Evolutionary conservation across 2,797 vertebrate genomes (phyloP).

Genomic region (Argya squamiceps): DNA sequence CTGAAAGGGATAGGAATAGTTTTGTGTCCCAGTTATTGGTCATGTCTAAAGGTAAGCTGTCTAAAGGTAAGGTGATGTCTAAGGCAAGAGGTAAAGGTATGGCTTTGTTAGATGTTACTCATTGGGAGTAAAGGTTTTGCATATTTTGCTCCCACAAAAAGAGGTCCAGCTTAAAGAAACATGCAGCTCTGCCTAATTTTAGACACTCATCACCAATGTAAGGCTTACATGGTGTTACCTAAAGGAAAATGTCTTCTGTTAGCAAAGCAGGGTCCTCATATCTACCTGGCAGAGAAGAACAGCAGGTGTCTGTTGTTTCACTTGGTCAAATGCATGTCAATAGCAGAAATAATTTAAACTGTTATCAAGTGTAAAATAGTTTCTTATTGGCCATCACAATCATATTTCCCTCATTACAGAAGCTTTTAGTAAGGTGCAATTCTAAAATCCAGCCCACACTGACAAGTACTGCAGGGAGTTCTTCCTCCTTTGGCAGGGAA

Average conservation of each 20-base stretch:
- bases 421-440: not conserved
- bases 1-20: not conserved
- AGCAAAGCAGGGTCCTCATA: not conserved
- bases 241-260: not conserved
- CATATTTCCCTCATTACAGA: not conserved
- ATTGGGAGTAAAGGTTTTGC: not conserved
- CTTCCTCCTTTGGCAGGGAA: too few species aligned
- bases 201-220: not conserved
- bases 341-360: not conserved
- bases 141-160: not conserved
- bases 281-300: not conserved
- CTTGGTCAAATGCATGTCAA: not conserved
- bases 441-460: not conserved
- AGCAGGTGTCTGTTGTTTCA: not conserved
- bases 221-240: not conserved
- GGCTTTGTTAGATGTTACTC: not conserved
- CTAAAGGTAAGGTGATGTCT: too few species aligned
- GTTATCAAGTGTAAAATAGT: not conserved
- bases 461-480: not conserved
- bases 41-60: not conserved
- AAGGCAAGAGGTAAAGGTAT: too few species aligned
- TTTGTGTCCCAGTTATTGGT: fast-evolving
- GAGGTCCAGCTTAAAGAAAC: not conserved
- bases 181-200: not conserved
- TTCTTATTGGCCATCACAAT: not conserved